Base-by-base conservation (phyloP, 2,888 invertebrate genomes). In the Endomychus coccineus region DNA sequence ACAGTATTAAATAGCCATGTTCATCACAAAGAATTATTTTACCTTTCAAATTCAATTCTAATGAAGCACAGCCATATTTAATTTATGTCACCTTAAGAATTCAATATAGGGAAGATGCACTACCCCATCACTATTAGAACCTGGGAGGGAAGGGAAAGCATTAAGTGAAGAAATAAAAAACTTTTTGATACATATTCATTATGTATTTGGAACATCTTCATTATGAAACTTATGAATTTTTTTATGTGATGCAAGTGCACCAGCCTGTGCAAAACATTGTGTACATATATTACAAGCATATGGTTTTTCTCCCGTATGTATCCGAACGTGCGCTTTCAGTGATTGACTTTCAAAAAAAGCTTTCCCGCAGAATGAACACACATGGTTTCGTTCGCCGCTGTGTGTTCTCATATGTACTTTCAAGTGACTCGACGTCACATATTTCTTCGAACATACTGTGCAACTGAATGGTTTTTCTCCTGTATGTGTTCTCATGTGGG, bases 281-380 rank as follows among this genome's bases (percentile, higher is more conserved):
- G 55, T 56, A 41, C 61, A 61, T 7, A 53, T 37, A n/a, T 30
- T 36, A 34, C 61, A 61, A 25, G 47, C 37, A 40, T 59, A 61
- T 0, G 61, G 61, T 39, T 56, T 57, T 41, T 61, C 61, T 1
- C 59, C 59, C 2, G 59, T 61, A 40, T 61, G 61, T 13, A 48
- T 53, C 15, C 59, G 42, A 14, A 53, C 34, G 31, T 61, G 61
- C 2, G 55, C 54, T 38, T 56, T 58, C 7, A 60, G 42, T 2
- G 55, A 51, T 35, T 58, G 54, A n/a, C 49, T 44, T 36, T 60
- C 60, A 1, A 47, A 45, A 40, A 60, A 61, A 3, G 50, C 50
- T 36, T 53, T 57, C 3, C 51, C 49, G 39, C 61, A 61, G n/a
- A 31, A 21, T 4, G 34, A 34, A 37, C 61, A 61, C 10, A 55